Conservation (phyloP, 2,113 vertebrate species). For the Pseudopodoces humilis region DNA sequence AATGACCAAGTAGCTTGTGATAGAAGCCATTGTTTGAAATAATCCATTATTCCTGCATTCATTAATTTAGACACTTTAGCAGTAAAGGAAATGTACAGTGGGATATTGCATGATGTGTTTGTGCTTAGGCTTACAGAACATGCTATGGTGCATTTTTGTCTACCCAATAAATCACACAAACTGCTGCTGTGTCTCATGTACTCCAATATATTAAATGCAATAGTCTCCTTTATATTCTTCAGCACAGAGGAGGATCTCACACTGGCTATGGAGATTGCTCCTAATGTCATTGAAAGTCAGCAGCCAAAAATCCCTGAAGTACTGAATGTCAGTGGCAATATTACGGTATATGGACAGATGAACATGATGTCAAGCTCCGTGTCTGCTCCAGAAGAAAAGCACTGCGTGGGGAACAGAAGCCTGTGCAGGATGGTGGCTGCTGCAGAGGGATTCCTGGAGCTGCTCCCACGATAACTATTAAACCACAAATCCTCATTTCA, state of each 20-base stretch:
- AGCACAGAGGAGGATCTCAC: constrained; percentile 5
- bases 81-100: background rate
- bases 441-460: constrained; percentile 12
- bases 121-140: background rate
- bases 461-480: background rate
- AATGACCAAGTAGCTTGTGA: background rate
- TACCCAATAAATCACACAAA: constrained; percentile 10
- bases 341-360: background rate
- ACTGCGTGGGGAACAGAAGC: background rate
- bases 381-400: background rate
- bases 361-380: background rate
- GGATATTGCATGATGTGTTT: background rate
- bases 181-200: background rate
- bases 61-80: background rate
- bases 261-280: constrained; percentile 18
- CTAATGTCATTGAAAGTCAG: constrained; percentile 47
- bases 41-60: background rate
- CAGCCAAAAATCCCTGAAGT: constrained; percentile 3
- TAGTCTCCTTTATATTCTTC: background rate
- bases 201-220: constrained; percentile 18
- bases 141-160: background rate
- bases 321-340: background rate
- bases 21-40: background rate
- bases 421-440: background rate
- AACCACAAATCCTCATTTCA: background rate